Percentiles rank a stretch among this genome's conserved stretches.
Conservation (phyloP, 2,888 invertebrate species). For the Morpho helenor region DNA sequence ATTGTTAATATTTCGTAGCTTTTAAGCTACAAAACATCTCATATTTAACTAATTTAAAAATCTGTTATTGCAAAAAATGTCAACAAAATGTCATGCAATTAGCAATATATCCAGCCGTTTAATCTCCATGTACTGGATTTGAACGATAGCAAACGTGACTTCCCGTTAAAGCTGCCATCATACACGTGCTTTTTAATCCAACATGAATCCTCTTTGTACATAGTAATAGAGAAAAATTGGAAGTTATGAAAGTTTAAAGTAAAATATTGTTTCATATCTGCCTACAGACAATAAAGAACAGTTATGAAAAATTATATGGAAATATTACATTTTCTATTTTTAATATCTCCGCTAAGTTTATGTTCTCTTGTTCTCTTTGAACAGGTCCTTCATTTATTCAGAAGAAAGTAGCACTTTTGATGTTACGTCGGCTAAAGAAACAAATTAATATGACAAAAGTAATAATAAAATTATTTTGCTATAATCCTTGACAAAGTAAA, state of each 20-base stretch:
- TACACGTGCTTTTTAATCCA: constrained; percentile 24
- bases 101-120: constrained; percentile 7
- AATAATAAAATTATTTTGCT: no score
- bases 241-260: constrained; percentile 14
- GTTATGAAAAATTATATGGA: constrained; percentile 1
- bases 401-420: no score
- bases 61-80: no score
- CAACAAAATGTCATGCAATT: not conserved
- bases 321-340: not conserved
- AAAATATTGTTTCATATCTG: constrained; percentile 16
- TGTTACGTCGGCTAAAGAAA: no score
- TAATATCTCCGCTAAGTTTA: not conserved
- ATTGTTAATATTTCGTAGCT: no score
- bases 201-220: constrained; percentile 11
- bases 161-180: constrained; percentile 11
- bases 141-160: constrained; percentile 23
- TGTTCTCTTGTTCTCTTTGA: no score
- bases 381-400: no score
- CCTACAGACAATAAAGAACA: constrained; percentile 7
- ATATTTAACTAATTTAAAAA: no score
- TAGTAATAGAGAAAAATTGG: constrained; percentile 19
- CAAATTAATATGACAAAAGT: no score
- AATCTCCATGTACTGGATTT: constrained; percentile 16
- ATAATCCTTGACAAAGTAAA: no score
- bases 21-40: no score